A percentile compares a stretch with the other conserved stretches of the same genome.
phyloP scores from a whole-genome alignment of 2,888 invertebrate genomes.

The Diarsia dahlii region DNA sequence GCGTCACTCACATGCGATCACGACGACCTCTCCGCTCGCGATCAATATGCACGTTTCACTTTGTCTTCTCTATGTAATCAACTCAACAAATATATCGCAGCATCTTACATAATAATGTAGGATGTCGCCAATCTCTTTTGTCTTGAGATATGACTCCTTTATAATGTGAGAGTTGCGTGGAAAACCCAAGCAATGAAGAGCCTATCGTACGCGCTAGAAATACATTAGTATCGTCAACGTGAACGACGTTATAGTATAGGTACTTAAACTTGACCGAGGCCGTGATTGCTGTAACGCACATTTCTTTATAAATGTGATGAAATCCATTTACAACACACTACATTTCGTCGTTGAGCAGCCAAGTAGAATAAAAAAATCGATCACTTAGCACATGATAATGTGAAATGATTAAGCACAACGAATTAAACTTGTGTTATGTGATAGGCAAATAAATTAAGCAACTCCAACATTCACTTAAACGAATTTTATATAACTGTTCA shows the following conservation, averaged over 20 bases:
- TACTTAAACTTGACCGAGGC: conserved; percentile 64
- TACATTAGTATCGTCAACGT: conserved; percentile 27
- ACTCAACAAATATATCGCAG: conserved; percentile 22
- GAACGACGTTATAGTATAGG: conserved; percentile 23
- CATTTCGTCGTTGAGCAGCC: conserved; percentile 14
- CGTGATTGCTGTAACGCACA: conserved; percentile 50
- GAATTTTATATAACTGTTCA: conserved; percentile 64
- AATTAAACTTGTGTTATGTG: conserved; percentile 62
- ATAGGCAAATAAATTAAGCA: conserved; percentile 68
- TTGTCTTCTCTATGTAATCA: conserved; percentile 51
- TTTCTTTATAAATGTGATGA: conserved; percentile 52
- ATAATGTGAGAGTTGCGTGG: conserved; percentile 12
- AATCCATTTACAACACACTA: conserved; percentile 43
- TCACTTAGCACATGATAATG: conserved; percentile 37
- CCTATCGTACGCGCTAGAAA: conserved; percentile 28
- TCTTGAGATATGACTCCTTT: conserved; percentile 20
- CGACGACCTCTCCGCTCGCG: conserved; percentile 54
- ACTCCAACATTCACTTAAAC: conserved; percentile 64
- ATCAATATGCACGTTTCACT: conserved; percentile 64
- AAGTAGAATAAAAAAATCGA: conserved; percentile 25
- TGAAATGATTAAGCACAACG: conserved; percentile 55
- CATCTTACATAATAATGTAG: conserved; percentile 45
- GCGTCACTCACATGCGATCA: conserved; percentile 58
- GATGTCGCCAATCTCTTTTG: conserved; percentile 34
- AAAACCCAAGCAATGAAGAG: conserved; percentile 4